Evolutionary conservation across 2,797 vertebrate species (phyloP).

Genomic region (Phaenicophaeus curvirostris): DNA sequence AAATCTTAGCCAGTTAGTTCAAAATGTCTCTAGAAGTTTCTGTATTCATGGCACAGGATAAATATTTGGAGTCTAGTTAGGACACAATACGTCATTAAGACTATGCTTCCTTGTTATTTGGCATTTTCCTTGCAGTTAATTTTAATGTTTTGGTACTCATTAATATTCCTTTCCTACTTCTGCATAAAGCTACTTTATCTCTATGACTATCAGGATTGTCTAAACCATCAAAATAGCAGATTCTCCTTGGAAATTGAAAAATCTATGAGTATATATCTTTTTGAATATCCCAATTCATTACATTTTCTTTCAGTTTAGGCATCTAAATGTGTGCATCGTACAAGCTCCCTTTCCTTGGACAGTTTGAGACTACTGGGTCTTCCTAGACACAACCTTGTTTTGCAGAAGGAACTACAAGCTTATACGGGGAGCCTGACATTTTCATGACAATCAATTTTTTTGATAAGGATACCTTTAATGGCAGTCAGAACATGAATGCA

Average conservation of each 20-base stretch:
- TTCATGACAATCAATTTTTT: not conserved
- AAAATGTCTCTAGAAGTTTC: not conserved
- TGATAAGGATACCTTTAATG: not conserved
- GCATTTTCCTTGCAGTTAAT: not conserved
- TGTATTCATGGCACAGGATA: not conserved
- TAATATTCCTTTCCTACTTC: not conserved
- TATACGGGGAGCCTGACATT: not conserved
- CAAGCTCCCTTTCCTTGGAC: not conserved
- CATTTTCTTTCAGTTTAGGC: not conserved
- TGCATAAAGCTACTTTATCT: not conserved
- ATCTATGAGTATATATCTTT: accelerated
- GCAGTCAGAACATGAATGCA: not conserved
- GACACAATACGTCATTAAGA: not conserved
- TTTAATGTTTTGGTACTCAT: constrained; percentile 4
- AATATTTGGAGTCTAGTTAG: not conserved
- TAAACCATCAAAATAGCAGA: not conserved
- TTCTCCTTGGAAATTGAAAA: not conserved
- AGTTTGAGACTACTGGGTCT: not conserved
- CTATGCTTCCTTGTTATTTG: not conserved
- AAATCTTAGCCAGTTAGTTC: not conserved
- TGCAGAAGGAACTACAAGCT: not conserved
- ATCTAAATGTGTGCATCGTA: not conserved
- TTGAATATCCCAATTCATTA: not conserved
- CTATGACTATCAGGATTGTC: not conserved
- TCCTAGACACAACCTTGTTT: not conserved